Evolutionary conservation across 2,888 invertebrate genomes (phyloP), one percentile per base, ranked within the genome.

Genomic region (Gibbula magus): DNA sequence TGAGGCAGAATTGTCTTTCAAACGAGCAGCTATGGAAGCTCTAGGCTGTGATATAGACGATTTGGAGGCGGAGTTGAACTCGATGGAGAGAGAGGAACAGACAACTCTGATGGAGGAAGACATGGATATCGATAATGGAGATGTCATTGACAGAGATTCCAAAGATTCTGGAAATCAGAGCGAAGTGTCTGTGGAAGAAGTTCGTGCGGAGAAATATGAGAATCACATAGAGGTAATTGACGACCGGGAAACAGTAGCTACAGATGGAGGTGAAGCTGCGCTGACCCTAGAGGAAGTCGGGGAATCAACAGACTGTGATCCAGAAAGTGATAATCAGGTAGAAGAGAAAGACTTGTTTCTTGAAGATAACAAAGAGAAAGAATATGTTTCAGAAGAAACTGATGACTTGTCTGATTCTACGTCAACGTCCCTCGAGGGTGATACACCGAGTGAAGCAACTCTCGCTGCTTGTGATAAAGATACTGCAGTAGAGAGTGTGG

Each of bases 111-210:
- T 22, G n/a, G 67, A 13, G 35, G 78, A 76, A 32, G 79, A 61
- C 10, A 78, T 75, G 80, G 77, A 67, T 35, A 73, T 77, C 35
- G 74, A 61, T 79, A 7, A 45, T 45, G 8, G 10, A 10, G 45
- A 45, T 45, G 25, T 53, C 73, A 32, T 56, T 73, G 8, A 73
- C 67, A 53, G 81, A 16, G 70, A 70, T 20, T 45, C 45, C 45
- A 45, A 45, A 45, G 8, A 45, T 45, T 45, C 45, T 45, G 45
- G 20, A 29, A 35, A 45, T 77, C 18, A 51, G 32, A 29, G 77
- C 25, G 82, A 82, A 20, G 75, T 77, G 67, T 82, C 83, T 13
- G 32, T 77, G n/a, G 83, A 85, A 53, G 85, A 85, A 39, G 29
- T 79, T 7, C 75, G 85, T 22, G 81, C 81, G n/a, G 79, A 81